phyloP scores from a whole-genome alignment of 2,113 vertebrate species.

The Electrona antarctica region DNA sequence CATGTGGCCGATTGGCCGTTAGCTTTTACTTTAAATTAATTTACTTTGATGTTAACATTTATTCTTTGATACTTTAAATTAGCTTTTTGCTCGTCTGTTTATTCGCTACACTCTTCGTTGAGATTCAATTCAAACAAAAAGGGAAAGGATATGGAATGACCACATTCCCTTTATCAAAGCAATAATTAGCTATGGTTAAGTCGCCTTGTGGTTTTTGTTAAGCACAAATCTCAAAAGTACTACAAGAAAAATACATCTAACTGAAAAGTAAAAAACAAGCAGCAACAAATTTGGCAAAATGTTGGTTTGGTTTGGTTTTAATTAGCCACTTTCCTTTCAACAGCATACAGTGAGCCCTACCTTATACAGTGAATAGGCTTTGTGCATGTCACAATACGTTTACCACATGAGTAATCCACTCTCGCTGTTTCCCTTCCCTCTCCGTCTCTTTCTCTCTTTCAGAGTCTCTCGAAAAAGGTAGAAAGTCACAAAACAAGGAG shows the following conservation, averaged over 20 bases:
- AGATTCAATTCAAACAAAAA: too few relatives aligned
- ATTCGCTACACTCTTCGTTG: too few relatives aligned
- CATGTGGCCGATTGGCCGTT: not conserved
- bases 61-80: not conserved
- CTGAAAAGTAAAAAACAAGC: too few relatives aligned
- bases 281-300: not conserved
- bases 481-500: constrained; percentile 56
- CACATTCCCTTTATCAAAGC: too few relatives aligned
- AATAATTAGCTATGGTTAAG: too few relatives aligned
- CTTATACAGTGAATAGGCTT: constrained; percentile 33
- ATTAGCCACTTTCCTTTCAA: constrained; percentile 22
- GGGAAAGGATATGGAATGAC: too few relatives aligned
- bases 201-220: too few relatives aligned
- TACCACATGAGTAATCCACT: constrained; percentile 47
- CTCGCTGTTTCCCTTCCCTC: constrained; percentile 30
- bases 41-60: constrained; percentile 10
- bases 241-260: too few relatives aligned
- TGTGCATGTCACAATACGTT: constrained; percentile 49
- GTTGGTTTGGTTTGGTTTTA: constrained; percentile 26
- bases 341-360: constrained; percentile 10
- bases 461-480: constrained; percentile 66
- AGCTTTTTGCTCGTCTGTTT: too few relatives aligned
- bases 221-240: too few relatives aligned
- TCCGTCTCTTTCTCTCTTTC: constrained; percentile 40
- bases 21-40: not conserved